A percentile compares a stretch with the other conserved stretches of the same genome.
Evolutionary conservation across 2,888 invertebrate species (phyloP).

Genomic region (Drosophila aldrichi): DNA sequence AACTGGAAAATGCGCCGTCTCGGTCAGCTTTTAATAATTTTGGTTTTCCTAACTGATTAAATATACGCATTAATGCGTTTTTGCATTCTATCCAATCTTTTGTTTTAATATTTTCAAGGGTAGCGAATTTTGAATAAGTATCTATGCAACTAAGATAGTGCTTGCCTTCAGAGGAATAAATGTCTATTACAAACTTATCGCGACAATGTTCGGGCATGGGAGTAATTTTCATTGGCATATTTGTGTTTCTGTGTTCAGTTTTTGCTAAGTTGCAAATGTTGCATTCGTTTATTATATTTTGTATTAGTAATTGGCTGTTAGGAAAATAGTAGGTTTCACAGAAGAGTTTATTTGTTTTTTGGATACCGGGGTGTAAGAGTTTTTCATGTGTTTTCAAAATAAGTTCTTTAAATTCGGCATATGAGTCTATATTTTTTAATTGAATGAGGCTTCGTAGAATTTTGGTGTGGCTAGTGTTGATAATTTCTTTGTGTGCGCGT

Average conservation of each 20-base stretch:
- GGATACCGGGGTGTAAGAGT: too few relatives aligned
- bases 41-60: background rate
- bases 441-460: too few relatives aligned
- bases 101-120: background rate
- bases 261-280: background rate
- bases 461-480: background rate
- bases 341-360: background rate
- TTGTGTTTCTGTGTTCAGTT: background rate
- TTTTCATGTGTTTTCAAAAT: too few relatives aligned
- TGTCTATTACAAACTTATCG: slow-evolving; percentile 1
- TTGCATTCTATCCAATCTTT: slow-evolving; percentile 2
- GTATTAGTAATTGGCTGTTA: background rate
- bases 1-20: background rate
- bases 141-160: background rate
- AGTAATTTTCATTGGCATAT: background rate
- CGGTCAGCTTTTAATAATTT: background rate
- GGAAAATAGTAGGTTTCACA: too few relatives aligned
- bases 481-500: background rate
- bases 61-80: background rate
- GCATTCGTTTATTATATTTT: background rate
- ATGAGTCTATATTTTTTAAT: too few relatives aligned
- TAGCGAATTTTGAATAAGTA: background rate
- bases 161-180: background rate
- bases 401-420: too few relatives aligned
- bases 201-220: background rate